Conservation (phyloP, 1,140 invertebrate genomes). For the Ooceraea biroi region DNA sequence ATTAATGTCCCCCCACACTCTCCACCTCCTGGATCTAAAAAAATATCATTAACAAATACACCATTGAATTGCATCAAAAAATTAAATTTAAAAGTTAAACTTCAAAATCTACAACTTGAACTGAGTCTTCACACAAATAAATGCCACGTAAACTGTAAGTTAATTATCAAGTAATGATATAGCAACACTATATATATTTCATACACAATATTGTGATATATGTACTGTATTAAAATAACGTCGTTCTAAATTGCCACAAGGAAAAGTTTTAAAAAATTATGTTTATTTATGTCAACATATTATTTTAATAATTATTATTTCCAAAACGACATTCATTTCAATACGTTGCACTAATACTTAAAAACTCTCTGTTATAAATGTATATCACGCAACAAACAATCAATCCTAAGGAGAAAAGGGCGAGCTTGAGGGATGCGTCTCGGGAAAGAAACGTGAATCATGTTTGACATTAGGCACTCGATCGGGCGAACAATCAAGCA, state of each 20-base stretch:
- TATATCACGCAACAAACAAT: neutral
- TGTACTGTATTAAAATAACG: neutral
- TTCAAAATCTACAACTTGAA: too few species aligned
- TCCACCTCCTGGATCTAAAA: constrained; percentile 83
- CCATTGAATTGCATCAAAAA: too few species aligned
- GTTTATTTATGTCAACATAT: neutral
- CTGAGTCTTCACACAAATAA: neutral
- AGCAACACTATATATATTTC: neutral
- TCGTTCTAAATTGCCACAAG: neutral
- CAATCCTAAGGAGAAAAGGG: constrained; percentile 31
- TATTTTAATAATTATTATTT: neutral
- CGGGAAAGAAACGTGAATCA: constrained; percentile 71
- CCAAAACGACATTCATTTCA: neutral
- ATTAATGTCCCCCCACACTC: constrained; percentile 79
- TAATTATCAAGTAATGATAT: neutral
- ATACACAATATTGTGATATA: neutral
- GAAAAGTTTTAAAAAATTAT: constrained; percentile 22
- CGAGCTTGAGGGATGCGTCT: constrained; percentile 40
- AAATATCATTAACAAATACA: constrained; percentile 30
- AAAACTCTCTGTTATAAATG: neutral
- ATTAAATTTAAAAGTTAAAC: too few species aligned
- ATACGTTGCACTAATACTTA: constrained; percentile 6
- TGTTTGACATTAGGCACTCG: constrained; percentile 65
- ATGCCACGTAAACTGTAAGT: neutral
- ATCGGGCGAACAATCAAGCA: constrained; percentile 51